These are phyloP conservation scores for Stichodactyla helianthus DNA, from an alignment of 64 coral and sea anemone genomes.

Conservation along the genomic window DNA sequence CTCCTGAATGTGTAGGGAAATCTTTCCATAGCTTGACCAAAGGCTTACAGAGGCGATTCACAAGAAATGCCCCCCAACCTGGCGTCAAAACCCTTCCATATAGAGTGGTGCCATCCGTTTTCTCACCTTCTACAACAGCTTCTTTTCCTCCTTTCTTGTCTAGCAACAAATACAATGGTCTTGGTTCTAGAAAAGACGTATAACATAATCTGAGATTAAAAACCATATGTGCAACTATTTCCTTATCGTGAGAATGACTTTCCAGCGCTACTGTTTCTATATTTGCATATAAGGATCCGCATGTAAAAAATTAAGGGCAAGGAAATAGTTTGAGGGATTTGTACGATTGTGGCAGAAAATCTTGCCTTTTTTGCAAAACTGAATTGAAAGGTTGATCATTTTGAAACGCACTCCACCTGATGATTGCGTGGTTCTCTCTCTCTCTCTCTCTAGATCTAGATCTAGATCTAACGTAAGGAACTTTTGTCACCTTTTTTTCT, in stretches of 20 bases:
- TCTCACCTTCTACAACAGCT: not conserved
- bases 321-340: not conserved
- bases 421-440: not conserved
- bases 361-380: not conserved
- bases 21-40: conserved; percentile 32
- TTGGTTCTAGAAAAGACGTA: not conserved
- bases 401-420: not conserved
- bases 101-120: not conserved
- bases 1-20: conserved; percentile 49
- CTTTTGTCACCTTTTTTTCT: no score
- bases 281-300: not conserved
- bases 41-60: not conserved
- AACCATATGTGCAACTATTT: not conserved
- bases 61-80: conserved; percentile 27
- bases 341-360: not conserved
- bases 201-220: not conserved
- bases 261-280: not conserved
- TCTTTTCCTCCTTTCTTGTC: conserved; percentile 16
- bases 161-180: not conserved
- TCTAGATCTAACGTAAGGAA: no score
- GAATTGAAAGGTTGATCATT: not conserved
- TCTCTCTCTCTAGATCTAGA: no score
- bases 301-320: not conserved
- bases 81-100: conserved; percentile 9
- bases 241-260: not conserved